Conservation (phyloP, 2,888 invertebrate species). For the Urechis unicinctus region DNA sequence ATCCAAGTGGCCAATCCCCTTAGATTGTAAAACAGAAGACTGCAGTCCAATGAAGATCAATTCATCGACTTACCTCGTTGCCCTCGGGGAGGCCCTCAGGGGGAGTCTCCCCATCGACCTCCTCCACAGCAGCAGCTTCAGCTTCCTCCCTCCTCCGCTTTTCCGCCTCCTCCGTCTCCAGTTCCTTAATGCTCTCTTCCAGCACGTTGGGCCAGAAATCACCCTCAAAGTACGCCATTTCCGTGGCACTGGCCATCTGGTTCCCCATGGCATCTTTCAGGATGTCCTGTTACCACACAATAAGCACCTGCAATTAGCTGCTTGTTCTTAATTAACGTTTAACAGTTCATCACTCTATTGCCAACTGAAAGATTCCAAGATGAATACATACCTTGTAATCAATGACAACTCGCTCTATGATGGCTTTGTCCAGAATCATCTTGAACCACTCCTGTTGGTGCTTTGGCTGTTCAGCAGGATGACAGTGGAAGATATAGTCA, state of each 20-base stretch:
- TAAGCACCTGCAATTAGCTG: not conserved
- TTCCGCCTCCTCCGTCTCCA: conserved; percentile 97
- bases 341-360: too few species aligned
- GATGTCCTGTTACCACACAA: conserved; percentile 40
- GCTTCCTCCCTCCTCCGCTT: conserved; percentile 81
- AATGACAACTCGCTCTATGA: conserved; percentile 93
- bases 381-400: conserved; percentile 89
- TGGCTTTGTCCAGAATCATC: conserved; percentile 97
- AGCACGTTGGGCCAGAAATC: conserved; percentile 99
- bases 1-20: too few species aligned
- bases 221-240: conserved; percentile 56
- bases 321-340: too few species aligned
- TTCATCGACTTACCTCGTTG: not conserved
- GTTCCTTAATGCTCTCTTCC: conserved; percentile 97
- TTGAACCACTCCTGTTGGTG: conserved; percentile 99
- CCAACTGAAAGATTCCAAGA: not conserved
- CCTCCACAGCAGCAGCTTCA: conserved; percentile 59
- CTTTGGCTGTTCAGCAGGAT: conserved; percentile 98
- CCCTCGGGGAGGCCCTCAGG: conserved; percentile 8
- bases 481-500: conserved; percentile 99
- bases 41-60: too few species aligned
- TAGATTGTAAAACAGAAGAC: too few species aligned
- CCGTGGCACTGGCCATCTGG: conserved; percentile 62
- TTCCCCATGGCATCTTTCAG: conserved; percentile 98
- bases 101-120: conserved; percentile 25